Conservation (phyloP, 2,113 vertebrate species). For the Pygoscelis adeliae region DNA sequence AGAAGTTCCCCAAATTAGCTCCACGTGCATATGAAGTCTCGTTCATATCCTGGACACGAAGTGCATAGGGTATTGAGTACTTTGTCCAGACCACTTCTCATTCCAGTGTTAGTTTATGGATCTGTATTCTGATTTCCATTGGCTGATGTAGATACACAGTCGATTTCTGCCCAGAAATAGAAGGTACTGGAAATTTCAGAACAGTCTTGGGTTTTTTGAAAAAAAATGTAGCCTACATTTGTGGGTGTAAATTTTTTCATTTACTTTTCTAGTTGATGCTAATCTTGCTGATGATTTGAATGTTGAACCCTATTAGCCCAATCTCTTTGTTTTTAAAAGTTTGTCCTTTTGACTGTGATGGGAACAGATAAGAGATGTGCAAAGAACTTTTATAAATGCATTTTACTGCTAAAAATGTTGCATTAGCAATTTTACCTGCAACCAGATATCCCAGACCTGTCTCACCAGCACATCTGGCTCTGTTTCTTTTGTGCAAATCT, state of each 20-base stretch:
- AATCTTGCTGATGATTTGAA: neutral
- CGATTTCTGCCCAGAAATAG: neutral
- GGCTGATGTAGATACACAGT: neutral
- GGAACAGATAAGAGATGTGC: neutral
- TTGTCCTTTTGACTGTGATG: neutral
- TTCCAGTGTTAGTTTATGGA: neutral
- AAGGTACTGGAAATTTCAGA: constrained; percentile 1
- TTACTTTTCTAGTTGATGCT: neutral
- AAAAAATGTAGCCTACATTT: neutral
- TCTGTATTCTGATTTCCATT: neutral
- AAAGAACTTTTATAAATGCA: neutral
- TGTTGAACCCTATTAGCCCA: neutral
- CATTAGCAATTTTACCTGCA: neutral
- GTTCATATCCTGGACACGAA: neutral
- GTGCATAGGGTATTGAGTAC: neutral
- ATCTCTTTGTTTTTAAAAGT: neutral
- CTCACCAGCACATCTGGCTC: neutral
- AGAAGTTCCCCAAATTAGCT: neutral
- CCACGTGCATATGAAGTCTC: neutral
- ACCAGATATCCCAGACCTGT: neutral
- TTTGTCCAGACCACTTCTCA: neutral
- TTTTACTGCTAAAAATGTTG: neutral
- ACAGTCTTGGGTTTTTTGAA: neutral
- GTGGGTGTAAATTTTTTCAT: neutral
- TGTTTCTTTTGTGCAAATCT: neutral